A percentile compares a stretch with the other conserved stretches of the same genome.
Evolutionary conservation across 2,113 vertebrate genomes (phyloP).

Genomic region (Polypterus bichir): DNA sequence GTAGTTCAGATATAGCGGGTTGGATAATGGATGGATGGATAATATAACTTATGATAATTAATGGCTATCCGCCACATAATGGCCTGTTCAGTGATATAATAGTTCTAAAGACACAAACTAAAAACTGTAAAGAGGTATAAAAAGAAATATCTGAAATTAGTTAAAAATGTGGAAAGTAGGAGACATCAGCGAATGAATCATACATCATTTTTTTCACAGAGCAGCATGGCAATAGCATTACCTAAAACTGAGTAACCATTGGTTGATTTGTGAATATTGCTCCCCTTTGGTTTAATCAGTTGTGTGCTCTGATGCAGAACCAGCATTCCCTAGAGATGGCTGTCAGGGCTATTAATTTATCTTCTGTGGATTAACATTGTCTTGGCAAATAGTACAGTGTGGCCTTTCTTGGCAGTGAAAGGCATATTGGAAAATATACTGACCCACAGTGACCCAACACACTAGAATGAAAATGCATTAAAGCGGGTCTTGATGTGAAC

Average conservation of each 20-base stretch:
- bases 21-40: too few species aligned
- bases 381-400: slow-evolving; percentile 24
- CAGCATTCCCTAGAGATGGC: slow-evolving; percentile 34
- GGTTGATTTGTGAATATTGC: slow-evolving; percentile 43
- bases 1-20: too few species aligned
- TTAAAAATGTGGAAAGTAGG: too few species aligned
- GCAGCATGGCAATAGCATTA: slow-evolving; percentile 27
- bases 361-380: slow-evolving; percentile 39
- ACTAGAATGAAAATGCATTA: slow-evolving; percentile 21
- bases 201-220: too few species aligned
- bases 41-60: too few species aligned
- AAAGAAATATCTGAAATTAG: too few species aligned
- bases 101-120: too few species aligned
- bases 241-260: slow-evolving; percentile 26
- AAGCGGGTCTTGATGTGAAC: not conserved
- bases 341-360: slow-evolving; percentile 44
- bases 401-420: slow-evolving; percentile 12
- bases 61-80: too few species aligned
- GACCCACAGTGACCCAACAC: slow-evolving; percentile 24
- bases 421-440: slow-evolving; percentile 17
- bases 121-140: too few species aligned
- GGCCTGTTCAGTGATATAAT: too few species aligned
- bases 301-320: slow-evolving; percentile 49
- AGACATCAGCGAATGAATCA: too few species aligned
- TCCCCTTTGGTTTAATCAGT: slow-evolving; percentile 47